phyloP scores from a whole-genome alignment of 2,888 invertebrate species.

The Rhamnusium bicolor region DNA sequence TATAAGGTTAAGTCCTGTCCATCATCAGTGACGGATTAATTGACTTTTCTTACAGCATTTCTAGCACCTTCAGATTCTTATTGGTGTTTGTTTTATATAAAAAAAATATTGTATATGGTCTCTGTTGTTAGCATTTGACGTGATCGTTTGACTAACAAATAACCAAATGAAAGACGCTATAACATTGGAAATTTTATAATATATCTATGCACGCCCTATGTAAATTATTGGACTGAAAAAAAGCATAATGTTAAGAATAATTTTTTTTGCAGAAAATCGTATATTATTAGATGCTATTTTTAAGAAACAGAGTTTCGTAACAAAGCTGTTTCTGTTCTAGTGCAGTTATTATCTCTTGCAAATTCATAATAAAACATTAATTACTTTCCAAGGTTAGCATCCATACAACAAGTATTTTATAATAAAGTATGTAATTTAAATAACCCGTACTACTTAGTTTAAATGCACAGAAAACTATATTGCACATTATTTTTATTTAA shows the following conservation, averaged over 20 bases:
- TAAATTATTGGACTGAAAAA: not conserved
- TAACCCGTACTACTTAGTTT: not conserved
- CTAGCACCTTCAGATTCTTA: slow-evolving; percentile 7
- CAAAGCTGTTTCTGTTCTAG: not conserved
- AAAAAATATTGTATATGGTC: not conserved
- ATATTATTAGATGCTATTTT: not conserved
- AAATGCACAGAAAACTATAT: not conserved
- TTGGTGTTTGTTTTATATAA: slow-evolving; percentile 13
- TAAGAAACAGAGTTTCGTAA: not conserved
- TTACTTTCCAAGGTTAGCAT: slow-evolving; percentile 7
- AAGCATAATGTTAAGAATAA: not conserved
- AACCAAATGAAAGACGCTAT: not conserved
- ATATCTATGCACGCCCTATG: not conserved
- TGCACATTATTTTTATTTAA: not conserved
- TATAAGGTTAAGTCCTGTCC: slow-evolving; percentile 29
- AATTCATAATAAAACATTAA: not conserved
- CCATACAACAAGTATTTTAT: not conserved
- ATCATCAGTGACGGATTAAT: slow-evolving; percentile 33
- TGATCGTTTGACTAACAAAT: not conserved
- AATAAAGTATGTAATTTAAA: not conserved
- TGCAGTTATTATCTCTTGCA: not conserved
- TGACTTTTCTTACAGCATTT: slow-evolving; percentile 20
- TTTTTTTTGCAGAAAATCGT: not conserved
- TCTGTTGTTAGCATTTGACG: not conserved
- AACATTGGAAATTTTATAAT: not conserved